A percentile compares a stretch with the other conserved stretches of the same genome.
Conservation (phyloP, 2,888 invertebrate genomes). For the Didymodactylos carnosus region DNA sequence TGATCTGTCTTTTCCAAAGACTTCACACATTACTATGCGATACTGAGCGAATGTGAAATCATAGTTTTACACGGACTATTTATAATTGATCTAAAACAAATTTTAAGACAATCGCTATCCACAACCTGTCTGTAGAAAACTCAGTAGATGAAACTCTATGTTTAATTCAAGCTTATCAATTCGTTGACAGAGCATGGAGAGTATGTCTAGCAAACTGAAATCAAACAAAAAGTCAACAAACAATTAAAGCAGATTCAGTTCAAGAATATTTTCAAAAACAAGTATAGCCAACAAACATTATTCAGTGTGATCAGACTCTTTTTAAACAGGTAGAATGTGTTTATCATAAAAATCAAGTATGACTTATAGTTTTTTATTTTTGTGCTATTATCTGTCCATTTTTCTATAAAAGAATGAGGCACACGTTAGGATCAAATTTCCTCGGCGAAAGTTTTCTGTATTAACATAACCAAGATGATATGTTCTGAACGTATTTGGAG, state of each 20-base stretch:
- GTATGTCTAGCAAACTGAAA: slow-evolving; percentile 91
- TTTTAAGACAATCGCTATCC: slow-evolving; percentile 64
- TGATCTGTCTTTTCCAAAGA: slow-evolving; percentile 70
- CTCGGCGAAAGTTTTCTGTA: too few relatives aligned
- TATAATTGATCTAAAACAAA: slow-evolving; percentile 51
- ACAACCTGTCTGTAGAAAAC: slow-evolving; percentile 72
- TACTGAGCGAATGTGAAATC: slow-evolving; percentile 57
- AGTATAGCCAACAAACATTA: too few relatives aligned
- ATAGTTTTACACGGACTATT: slow-evolving; percentile 48
- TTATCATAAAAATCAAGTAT: too few relatives aligned
- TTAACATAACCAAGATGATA: too few relatives aligned
- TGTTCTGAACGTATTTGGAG: too few relatives aligned
- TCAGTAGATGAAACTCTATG: slow-evolving; percentile 69
- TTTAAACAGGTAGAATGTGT: too few relatives aligned
- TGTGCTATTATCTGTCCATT: too few relatives aligned
- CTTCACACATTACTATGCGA: slow-evolving; percentile 63
- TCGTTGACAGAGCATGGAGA: slow-evolving; percentile 75
- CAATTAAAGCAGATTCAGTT: slow-evolving; percentile 70
- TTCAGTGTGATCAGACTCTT: too few relatives aligned
- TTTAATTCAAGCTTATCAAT: slow-evolving; percentile 67
- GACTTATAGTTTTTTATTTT: too few relatives aligned
- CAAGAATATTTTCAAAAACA: slow-evolving; percentile 61
- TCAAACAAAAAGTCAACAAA: slow-evolving; percentile 49
- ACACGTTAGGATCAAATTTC: too few relatives aligned
- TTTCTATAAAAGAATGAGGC: too few relatives aligned